Evolutionary conservation across 2,113 vertebrate species (phyloP).

Genomic region (Anarhynchus alexandrinus): DNA sequence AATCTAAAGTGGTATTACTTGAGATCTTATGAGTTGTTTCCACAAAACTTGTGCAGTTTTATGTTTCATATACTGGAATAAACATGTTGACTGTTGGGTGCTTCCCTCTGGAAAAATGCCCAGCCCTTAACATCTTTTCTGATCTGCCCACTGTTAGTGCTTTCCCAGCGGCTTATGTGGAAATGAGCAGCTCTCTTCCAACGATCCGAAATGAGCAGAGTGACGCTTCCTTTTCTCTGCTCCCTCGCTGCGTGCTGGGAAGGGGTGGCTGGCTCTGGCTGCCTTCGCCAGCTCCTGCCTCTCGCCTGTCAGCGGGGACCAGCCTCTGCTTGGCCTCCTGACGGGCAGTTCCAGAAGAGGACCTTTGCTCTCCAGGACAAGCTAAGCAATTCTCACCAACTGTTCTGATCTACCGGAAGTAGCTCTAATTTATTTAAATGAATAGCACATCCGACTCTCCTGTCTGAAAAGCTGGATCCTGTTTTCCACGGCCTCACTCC

Average conservation of each 20-base stretch:
- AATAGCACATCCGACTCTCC: background rate
- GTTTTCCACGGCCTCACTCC: conserved; percentile 2
- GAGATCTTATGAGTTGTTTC: background rate
- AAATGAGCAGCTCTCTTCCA: background rate
- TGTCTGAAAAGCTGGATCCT: background rate
- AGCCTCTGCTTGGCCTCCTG: background rate
- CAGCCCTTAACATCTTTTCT: background rate
- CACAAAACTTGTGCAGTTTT: background rate
- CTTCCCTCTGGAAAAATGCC: background rate
- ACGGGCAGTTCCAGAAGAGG: background rate
- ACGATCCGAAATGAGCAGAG: background rate
- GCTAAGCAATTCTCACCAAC: background rate
- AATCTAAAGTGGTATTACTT: background rate
- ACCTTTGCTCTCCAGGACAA: background rate
- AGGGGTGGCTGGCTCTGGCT: background rate
- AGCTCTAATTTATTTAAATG: background rate
- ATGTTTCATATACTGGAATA: background rate
- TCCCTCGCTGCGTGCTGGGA: background rate
- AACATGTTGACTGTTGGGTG: background rate
- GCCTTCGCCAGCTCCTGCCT: background rate
- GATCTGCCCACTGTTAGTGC: background rate
- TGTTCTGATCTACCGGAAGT: background rate
- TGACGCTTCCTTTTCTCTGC: background rate
- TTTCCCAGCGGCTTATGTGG: background rate
- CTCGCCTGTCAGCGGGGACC: background rate